Percentiles rank a stretch among this genome's conserved stretches.
Conservation (phyloP, 2,797 vertebrate genomes). For the Neosalanx taihuensis region DNA sequence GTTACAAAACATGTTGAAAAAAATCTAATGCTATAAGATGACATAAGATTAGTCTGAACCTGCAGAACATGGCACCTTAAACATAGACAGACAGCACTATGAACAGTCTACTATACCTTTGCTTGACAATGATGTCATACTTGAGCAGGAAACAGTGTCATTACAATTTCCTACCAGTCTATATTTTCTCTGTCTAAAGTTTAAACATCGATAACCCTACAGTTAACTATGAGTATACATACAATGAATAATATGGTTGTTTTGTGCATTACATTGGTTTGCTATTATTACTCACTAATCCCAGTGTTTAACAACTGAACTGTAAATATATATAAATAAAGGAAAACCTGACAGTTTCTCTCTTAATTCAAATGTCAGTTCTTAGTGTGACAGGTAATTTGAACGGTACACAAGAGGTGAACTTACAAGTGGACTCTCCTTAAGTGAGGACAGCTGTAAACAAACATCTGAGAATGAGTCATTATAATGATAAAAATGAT, state of each 20-base stretch:
- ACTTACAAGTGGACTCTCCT: neutral
- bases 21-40: slow-evolving; percentile 19
- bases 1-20: slow-evolving; percentile 20
- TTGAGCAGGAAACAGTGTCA: neutral
- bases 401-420: slow-evolving; percentile 12
- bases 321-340: neutral
- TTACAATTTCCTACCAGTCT: neutral
- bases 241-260: neutral
- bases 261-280: neutral
- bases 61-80: slow-evolving; percentile 29
- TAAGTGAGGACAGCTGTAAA: slow-evolving; percentile 12
- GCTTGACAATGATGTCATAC: slow-evolving; percentile 23
- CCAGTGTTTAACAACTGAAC: neutral
- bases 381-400: neutral
- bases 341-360: neutral
- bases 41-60: slow-evolving; percentile 18
- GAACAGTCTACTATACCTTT: neutral
- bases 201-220: neutral
- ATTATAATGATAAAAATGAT: slow-evolving; percentile 20
- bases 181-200: neutral
- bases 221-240: neutral
- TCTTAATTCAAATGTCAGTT: neutral
- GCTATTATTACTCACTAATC: neutral
- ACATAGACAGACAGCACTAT: slow-evolving; percentile 20
- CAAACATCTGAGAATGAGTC: slow-evolving; percentile 10